These are phyloP conservation scores for Dipodomys merriami DNA, from an alignment of 2,113 vertebrate species.

Conservation along the genomic window DNA sequence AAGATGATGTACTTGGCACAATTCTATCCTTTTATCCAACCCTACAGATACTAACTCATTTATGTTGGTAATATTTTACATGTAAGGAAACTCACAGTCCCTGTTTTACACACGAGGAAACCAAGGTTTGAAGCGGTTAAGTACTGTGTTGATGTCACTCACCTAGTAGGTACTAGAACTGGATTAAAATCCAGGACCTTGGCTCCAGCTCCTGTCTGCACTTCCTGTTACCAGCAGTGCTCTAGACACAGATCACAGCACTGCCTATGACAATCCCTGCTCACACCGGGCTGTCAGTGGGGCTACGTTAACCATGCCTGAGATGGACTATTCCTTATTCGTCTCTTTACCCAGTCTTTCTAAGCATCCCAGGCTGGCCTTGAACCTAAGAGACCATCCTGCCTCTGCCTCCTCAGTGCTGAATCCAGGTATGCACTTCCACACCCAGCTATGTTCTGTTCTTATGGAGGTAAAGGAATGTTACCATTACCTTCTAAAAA, in stretches of 20 bases:
- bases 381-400: too few relatives aligned
- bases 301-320: not conserved
- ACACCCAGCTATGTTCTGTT: not conserved
- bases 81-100: not conserved
- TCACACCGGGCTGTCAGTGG: not conserved
- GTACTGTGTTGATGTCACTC: not conserved
- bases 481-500: not conserved
- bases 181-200: not conserved
- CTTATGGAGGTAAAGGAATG: not conserved
- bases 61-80: not conserved
- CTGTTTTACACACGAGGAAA: not conserved
- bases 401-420: not conserved
- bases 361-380: not conserved
- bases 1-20: not conserved
- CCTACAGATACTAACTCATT: not conserved
- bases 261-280: not conserved
- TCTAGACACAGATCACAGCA: not conserved
- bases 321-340: not conserved
- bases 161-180: not conserved
- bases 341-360: not conserved
- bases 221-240: not conserved
- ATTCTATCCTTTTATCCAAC: too few relatives aligned
- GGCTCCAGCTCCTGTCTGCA: not conserved
- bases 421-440: not conserved
- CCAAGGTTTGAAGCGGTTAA: not conserved